A percentile compares a stretch with the other conserved stretches of the same genome.
Evolutionary conservation across 2,113 vertebrate species (phyloP).

Genomic region (Halichoerus grypus): DNA sequence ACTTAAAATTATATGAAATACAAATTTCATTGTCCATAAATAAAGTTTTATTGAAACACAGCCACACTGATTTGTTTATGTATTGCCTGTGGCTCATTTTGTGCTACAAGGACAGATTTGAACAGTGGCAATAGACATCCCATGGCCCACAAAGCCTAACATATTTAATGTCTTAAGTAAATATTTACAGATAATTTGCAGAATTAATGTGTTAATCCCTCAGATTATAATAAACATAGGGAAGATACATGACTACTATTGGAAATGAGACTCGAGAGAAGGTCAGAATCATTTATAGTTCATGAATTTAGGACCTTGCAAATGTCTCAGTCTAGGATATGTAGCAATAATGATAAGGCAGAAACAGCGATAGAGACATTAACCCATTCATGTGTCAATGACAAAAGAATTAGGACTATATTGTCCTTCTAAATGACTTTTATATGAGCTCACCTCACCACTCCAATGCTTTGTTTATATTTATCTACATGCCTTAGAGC

Average conservation of each 20-base stretch:
- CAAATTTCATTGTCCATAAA: neutral
- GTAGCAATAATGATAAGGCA: neutral
- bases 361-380: neutral
- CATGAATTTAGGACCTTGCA: neutral
- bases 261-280: neutral
- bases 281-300: neutral
- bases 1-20: neutral
- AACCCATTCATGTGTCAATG: neutral
- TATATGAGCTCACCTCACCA: neutral
- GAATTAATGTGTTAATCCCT: neutral
- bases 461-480: neutral
- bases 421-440: neutral
- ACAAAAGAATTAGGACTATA: neutral
- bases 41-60: neutral
- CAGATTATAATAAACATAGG: neutral
- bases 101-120: neutral
- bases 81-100: neutral
- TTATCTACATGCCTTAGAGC: neutral
- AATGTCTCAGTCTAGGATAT: neutral
- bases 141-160: neutral
- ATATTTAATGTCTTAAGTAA: constrained; percentile 27
- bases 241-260: neutral
- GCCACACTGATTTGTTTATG: neutral
- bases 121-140: neutral
- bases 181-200: constrained; percentile 22